A percentile compares a stretch with the other conserved stretches of the same genome.
phyloP scores from a whole-genome alignment of 2,888 invertebrate genomes.

The Thymelicus acteon region DNA sequence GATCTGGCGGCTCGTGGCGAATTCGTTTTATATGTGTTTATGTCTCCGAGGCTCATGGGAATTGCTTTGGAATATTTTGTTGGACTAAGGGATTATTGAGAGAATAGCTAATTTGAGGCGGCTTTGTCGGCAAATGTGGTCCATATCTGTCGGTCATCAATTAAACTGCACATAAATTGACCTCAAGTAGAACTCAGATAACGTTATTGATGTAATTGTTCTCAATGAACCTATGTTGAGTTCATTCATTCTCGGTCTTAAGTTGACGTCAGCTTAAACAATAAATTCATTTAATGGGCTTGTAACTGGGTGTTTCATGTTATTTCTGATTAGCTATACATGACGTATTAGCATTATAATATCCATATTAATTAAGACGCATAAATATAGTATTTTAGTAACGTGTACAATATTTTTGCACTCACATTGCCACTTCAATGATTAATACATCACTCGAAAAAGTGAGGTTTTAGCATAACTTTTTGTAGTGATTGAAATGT shows the following conservation, averaged over 20 bases:
- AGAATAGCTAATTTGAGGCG: conserved; percentile 22
- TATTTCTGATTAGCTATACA: background rate
- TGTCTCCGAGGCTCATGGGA: conserved; percentile 37
- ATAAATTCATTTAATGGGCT: conserved; percentile 17
- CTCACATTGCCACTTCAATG: background rate
- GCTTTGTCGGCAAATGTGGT: conserved; percentile 41
- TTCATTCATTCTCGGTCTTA: conserved; percentile 17
- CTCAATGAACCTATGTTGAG: conserved; percentile 26
- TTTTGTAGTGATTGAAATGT: background rate
- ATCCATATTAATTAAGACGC: too few species aligned
- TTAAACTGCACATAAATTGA: conserved; percentile 44
- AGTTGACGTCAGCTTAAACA: conserved; percentile 20
- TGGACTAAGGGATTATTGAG: conserved; percentile 12
- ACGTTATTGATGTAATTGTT: conserved; percentile 48
- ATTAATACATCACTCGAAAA: background rate
- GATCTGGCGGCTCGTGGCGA: conserved; percentile 59
- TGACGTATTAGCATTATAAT: background rate
- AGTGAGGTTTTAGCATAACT: background rate
- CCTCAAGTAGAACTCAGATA: conserved; percentile 46
- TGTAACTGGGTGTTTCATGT: background rate
- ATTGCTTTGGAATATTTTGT: conserved; percentile 11
- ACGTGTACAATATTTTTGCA: background rate
- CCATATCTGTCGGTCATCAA: conserved; percentile 40
- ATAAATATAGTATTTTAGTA: too few species aligned
- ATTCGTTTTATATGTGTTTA: conserved; percentile 52